A percentile compares a stretch with the other conserved stretches of the same genome.
Conservation (phyloP, 2,888 invertebrate genomes). For the Drosophila mettleri region DNA sequence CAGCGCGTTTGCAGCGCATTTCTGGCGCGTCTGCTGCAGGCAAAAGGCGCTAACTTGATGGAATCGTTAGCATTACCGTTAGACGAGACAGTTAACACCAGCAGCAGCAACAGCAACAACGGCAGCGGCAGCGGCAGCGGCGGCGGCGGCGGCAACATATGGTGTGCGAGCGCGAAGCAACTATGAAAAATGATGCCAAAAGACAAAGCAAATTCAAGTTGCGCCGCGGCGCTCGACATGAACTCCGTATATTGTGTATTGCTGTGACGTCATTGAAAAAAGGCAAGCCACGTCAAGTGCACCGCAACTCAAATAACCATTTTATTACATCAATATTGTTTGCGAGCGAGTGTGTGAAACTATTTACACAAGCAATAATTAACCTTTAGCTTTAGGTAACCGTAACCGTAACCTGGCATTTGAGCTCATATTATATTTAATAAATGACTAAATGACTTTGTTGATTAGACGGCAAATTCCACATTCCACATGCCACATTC, state of each 20-base stretch:
- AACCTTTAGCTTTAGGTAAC: neutral
- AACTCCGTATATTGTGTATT: neutral
- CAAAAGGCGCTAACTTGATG: constrained; percentile 56
- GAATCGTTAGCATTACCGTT: constrained; percentile 68
- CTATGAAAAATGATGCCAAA: constrained; percentile 33
- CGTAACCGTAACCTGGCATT: neutral
- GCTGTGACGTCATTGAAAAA: neutral
- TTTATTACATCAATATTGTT: constrained; percentile 7
- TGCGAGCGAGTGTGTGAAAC: neutral
- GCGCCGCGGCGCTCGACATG: neutral
- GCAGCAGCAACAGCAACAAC: neutral
- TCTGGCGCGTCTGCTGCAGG: constrained; percentile 26
- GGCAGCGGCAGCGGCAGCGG: constrained; percentile 16
- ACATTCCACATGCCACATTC: neutral
- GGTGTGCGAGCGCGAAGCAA: constrained; percentile 9
- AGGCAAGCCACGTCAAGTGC: neutral
- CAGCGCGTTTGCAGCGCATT: constrained; percentile 26
- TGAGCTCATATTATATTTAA: constrained; percentile 1
- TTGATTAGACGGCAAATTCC: constrained; percentile 1
- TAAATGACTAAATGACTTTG: constrained; percentile 3
- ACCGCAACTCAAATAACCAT: constrained; percentile 1
- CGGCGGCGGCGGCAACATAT: constrained; percentile 19
- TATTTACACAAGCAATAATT: constrained; percentile 6
- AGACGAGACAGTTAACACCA: constrained; percentile 53
- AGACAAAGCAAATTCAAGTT: constrained; percentile 15